A percentile compares a stretch with the other conserved stretches of the same genome.
Evolutionary conservation across 2,113 vertebrate genomes (phyloP).

Genomic region (Electrona antarctica): DNA sequence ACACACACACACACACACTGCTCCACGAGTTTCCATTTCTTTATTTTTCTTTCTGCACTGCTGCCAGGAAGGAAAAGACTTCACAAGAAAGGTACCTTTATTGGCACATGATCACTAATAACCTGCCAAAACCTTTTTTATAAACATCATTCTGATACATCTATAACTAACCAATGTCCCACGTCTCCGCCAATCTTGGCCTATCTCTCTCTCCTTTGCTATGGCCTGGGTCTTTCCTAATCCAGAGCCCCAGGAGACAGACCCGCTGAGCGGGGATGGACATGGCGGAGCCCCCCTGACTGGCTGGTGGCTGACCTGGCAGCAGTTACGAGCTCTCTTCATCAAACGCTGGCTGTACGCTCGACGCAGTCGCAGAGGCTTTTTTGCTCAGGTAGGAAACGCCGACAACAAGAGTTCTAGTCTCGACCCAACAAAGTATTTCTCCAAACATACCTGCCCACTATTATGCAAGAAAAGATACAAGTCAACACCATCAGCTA

Average conservation of each 20-base stretch:
- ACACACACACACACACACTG: background rate
- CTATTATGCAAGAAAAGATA: no score
- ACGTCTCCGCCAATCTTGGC: background rate
- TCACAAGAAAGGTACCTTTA: constrained; percentile 67
- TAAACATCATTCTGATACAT: background rate
- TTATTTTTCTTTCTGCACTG: constrained; percentile 56
- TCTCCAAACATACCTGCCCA: no score
- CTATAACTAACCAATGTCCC: background rate
- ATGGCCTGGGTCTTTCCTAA: background rate
- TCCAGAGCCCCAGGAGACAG: constrained; percentile 76
- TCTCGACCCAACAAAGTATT: no score
- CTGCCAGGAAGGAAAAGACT: constrained; percentile 73
- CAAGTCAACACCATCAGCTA: no score
- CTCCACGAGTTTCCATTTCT: constrained; percentile 10
- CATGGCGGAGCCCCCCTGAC: constrained; percentile 42
- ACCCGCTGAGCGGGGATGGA: constrained; percentile 67
- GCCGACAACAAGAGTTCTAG: background rate
- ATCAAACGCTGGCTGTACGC: constrained; percentile 86
- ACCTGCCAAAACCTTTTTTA: background rate
- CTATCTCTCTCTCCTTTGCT: background rate
- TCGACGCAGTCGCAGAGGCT: constrained; percentile 81
- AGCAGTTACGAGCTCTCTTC: constrained; percentile 88
- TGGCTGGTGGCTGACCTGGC: constrained; percentile 79
- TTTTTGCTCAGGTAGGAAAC: constrained; percentile 84
- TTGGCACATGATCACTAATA: background rate